These are phyloP conservation scores for Hyperoodon ampullatus DNA, from an alignment of 2,113 vertebrate species.

Conservation along the genomic window DNA sequence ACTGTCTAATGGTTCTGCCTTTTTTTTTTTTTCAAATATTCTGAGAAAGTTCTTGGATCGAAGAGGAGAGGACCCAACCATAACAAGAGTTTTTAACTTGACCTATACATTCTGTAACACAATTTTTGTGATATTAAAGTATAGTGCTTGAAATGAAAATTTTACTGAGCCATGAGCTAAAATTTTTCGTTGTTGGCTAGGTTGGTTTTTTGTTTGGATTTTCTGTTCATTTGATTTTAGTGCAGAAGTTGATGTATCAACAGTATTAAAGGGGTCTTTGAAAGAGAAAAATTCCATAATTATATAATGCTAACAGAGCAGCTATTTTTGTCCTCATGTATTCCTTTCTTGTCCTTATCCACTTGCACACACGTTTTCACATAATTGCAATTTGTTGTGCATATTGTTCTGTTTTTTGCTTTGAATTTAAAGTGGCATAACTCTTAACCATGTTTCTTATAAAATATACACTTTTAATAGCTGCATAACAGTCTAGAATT, in stretches of 20 bases:
- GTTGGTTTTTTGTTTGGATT: neutral
- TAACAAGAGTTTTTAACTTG: neutral
- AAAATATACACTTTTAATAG: neutral
- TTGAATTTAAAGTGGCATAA: neutral
- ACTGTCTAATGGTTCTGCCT: neutral
- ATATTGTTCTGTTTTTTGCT: neutral
- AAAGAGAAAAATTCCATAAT: neutral
- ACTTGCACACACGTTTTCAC: neutral
- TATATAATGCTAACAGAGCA: neutral
- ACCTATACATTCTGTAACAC: neutral
- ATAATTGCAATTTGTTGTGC: neutral
- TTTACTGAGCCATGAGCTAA: neutral
- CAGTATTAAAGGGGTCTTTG: neutral
- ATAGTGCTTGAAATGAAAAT: neutral
- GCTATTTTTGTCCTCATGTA: neutral
- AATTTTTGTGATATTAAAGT: constrained; percentile 21
- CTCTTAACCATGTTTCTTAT: neutral
- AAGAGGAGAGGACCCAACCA: neutral
- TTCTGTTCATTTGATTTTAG: neutral
- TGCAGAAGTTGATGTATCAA: neutral
- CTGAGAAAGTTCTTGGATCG: neutral
- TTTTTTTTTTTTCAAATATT: constrained; percentile 14
- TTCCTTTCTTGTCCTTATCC: neutral
- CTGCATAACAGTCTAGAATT: neutral
- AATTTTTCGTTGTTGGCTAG: neutral